A percentile compares a stretch with the other conserved stretches of the same genome.
These are phyloP conservation scores for Ooceraea biroi DNA, from an alignment of 1,140 invertebrate genomes.

Conservation along the genomic window DNA sequence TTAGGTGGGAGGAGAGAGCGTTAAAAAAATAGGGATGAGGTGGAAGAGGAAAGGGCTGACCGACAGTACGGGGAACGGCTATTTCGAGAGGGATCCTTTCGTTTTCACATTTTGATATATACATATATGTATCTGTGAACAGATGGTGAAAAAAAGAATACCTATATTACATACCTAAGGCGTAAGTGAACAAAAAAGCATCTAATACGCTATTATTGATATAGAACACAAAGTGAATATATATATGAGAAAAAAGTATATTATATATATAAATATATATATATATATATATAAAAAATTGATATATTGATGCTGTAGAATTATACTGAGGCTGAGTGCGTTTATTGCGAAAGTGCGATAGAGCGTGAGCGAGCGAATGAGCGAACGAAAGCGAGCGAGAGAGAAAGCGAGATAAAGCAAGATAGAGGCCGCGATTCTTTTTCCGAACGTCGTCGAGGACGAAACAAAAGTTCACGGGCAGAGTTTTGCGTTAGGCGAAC, in stretches of 20 bases:
- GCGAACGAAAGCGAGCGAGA: not conserved
- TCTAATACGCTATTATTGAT: constrained; percentile 86
- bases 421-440: constrained; percentile 62
- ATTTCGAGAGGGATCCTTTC: constrained; percentile 81
- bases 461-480: constrained; percentile 71
- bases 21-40: constrained; percentile 7
- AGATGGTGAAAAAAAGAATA: constrained; percentile 76
- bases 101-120: constrained; percentile 85
- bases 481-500: constrained; percentile 66
- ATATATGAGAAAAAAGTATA: constrained; percentile 81
- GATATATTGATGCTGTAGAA: constrained; percentile 79
- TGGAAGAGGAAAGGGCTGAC: constrained; percentile 54
- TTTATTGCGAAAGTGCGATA: constrained; percentile 68
- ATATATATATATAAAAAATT: constrained; percentile 81
- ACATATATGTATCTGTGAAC: constrained; percentile 78
- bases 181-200: constrained; percentile 85
- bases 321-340: constrained; percentile 81
- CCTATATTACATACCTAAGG: constrained; percentile 85
- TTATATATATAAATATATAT: constrained; percentile 81
- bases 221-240: constrained; percentile 85
- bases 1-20: constrained; percentile 69
- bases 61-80: constrained; percentile 72
- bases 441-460: constrained; percentile 71
- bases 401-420: constrained; percentile 26
- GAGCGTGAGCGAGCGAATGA: constrained; percentile 25